These are phyloP conservation scores for Ridgeia piscesae DNA, from an alignment of 1,140 invertebrate genomes.

Conservation along the genomic window DNA sequence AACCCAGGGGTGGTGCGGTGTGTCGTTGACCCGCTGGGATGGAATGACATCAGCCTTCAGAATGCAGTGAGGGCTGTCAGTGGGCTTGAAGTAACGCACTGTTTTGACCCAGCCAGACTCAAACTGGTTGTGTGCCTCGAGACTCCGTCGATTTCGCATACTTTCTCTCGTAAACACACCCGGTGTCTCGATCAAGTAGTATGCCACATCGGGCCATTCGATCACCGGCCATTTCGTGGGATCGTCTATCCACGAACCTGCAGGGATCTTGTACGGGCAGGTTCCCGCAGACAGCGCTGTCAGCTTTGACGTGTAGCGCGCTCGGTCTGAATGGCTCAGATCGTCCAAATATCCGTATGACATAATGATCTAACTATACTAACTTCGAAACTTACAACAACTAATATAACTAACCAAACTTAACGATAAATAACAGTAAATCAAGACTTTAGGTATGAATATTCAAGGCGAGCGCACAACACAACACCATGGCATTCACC, in stretches of 20 bases:
- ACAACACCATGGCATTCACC: not conserved
- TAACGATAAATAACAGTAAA: not conserved
- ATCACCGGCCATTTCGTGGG: conserved; percentile 12
- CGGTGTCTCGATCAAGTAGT: conserved; percentile 11
- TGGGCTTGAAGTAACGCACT: conserved; percentile 7
- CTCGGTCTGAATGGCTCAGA: conserved; percentile 1
- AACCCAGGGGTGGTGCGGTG: conserved; percentile 5
- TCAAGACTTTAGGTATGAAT: not conserved
- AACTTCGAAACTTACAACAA: conserved; percentile 8
- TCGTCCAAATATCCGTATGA: conserved; percentile 7
- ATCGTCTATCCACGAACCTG: conserved; percentile 19
- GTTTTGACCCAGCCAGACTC: conserved; percentile 7
- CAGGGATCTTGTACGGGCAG: conserved; percentile 10
- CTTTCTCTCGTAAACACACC: not conserved
- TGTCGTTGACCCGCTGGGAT: conserved; percentile 14
- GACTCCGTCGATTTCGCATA: conserved; percentile 10
- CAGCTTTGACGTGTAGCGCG: not conserved
- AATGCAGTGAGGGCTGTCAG: conserved; percentile 16
- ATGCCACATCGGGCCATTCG: conserved; percentile 9
- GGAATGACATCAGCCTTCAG: conserved; percentile 12
- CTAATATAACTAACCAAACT: not conserved
- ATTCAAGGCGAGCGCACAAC: conserved; percentile 3
- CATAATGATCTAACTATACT: not conserved
- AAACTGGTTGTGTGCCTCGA: conserved; percentile 15
- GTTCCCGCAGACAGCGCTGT: conserved; percentile 11